Conservation (phyloP, 2,888 invertebrate species). For the Drosophila meridionalis region DNA sequence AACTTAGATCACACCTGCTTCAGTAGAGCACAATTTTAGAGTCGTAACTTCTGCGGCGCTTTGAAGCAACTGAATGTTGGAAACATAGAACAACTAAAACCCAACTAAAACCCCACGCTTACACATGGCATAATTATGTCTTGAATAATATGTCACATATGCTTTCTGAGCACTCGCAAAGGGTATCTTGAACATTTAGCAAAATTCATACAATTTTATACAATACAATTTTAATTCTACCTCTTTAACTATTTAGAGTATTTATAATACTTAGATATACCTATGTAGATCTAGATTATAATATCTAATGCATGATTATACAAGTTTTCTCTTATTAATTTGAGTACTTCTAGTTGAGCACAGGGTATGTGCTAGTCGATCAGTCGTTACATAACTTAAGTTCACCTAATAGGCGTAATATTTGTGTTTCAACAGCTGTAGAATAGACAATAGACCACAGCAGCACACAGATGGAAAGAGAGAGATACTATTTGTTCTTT, state of each 20-base stretch:
- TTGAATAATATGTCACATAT: not conserved
- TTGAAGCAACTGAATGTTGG: conserved; percentile 9
- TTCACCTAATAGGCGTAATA: not conserved
- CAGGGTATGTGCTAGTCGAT: conserved; percentile 1
- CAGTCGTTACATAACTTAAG: too few relatives aligned
- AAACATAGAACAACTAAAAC: not conserved
- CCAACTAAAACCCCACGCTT: not conserved
- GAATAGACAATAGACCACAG: conserved; percentile 17
- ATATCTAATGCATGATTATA: too few relatives aligned
- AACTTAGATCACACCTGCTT: not conserved
- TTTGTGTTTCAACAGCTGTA: conserved; percentile 36
- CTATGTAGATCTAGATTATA: not conserved
- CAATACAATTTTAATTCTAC: not conserved
- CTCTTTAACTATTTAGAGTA: too few relatives aligned
- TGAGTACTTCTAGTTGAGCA: too few relatives aligned
- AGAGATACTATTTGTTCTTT: not conserved
- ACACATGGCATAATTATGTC: not conserved
- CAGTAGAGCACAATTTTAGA: conserved; percentile 2
- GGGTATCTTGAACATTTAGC: not conserved
- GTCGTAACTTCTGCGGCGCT: conserved; percentile 4
- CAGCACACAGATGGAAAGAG: not conserved
- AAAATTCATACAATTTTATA: too few relatives aligned
- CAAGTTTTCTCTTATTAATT: not conserved
- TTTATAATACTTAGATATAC: not conserved
- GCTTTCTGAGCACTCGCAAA: not conserved